Percentiles rank a stretch among this genome's conserved stretches.
phyloP scores from a whole-genome alignment of 1,140 invertebrate genomes.

The Cyclargus thomasi region DNA sequence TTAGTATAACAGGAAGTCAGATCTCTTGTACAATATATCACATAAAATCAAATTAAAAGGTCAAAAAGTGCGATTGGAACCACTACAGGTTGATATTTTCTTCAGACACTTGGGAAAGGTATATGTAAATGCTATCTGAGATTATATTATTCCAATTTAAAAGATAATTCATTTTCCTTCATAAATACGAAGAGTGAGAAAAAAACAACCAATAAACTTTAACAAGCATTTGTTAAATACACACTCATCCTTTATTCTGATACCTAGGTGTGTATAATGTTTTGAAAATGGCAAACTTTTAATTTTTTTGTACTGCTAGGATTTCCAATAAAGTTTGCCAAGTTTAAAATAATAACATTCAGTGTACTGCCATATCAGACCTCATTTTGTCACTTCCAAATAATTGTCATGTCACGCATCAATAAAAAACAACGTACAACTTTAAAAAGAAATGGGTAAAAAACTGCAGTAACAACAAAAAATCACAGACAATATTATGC shows the following conservation, averaged over 20 bases:
- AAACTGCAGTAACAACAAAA: neutral
- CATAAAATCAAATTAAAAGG: conserved; percentile 60
- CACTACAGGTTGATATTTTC: neutral
- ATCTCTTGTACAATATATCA: conserved; percentile 67
- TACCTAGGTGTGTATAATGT: neutral
- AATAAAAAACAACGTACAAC: neutral
- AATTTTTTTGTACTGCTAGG: conserved; percentile 25
- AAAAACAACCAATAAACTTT: too few species aligned
- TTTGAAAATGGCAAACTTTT: neutral
- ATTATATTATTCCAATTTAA: too few species aligned
- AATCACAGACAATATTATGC: conserved; percentile 12
- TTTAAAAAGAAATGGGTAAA: neutral
- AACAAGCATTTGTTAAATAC: too few species aligned
- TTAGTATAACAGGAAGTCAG: conserved; percentile 47
- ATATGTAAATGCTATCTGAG: neutral
- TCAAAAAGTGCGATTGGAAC: neutral
- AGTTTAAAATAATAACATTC: neutral
- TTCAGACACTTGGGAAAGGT: neutral
- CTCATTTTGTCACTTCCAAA: neutral
- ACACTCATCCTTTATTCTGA: neutral
- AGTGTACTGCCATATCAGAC: neutral
- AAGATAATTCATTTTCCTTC: too few species aligned
- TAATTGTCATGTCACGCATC: neutral
- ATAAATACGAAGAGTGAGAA: too few species aligned
- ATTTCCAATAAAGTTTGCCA: neutral